These are phyloP conservation scores for Zapornia atra DNA, from an alignment of 2,113 vertebrate genomes.

Conservation along the genomic window DNA sequence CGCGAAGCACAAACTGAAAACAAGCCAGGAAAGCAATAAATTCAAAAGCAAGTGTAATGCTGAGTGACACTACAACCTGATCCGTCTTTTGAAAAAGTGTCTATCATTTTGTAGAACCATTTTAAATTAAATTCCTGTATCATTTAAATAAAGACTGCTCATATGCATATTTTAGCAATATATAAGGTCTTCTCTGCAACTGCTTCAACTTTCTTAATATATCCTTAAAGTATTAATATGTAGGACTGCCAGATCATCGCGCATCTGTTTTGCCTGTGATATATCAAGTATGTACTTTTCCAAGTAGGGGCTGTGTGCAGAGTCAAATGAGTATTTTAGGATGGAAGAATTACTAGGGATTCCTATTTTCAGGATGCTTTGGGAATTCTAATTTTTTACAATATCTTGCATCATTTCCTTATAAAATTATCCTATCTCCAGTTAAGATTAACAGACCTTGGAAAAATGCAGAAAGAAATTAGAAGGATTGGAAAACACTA, in stretches of 20 bases:
- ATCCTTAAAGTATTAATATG: background rate
- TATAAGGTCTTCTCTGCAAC: background rate
- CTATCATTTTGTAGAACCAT: background rate
- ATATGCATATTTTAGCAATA: background rate
- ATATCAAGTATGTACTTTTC: background rate
- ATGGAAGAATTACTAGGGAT: background rate
- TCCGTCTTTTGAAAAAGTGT: background rate
- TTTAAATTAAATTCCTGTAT: background rate
- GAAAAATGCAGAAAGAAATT: background rate
- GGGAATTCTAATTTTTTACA: background rate
- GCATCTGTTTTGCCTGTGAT: background rate
- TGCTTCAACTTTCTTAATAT: background rate
- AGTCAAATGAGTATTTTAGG: background rate
- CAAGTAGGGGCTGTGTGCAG: background rate
- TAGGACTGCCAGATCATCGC: background rate
- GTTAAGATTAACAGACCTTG: background rate
- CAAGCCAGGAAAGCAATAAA: background rate
- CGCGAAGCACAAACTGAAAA: constrained; percentile 25
- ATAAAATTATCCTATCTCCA: background rate
- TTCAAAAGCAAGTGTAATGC: background rate
- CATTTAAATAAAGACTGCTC: background rate
- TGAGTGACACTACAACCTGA: background rate
- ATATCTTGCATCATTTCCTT: background rate
- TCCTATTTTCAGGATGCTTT: background rate
- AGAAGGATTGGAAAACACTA: background rate